Evolutionary conservation across 1,140 invertebrate genomes (phyloP).

Genomic region (Homalodisca vitripennis): DNA sequence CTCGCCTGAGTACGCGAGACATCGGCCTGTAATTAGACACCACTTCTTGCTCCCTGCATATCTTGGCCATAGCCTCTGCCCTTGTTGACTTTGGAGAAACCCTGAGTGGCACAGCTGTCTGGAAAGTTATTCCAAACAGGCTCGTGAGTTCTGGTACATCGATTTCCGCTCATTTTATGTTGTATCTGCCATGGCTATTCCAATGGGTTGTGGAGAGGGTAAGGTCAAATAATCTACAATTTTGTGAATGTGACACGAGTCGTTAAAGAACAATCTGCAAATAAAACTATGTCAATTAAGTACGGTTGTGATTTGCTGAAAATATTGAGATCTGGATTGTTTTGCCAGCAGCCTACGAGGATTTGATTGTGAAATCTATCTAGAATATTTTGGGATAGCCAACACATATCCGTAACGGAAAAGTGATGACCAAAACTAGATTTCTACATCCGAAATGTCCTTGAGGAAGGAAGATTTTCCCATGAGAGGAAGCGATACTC

Average conservation of each 20-base stretch:
- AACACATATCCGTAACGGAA: no score
- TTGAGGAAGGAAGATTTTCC: not conserved
- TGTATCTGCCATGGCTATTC: not conserved
- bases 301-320: no score
- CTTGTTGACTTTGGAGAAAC: slow-evolving; percentile 9
- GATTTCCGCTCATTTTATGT: not conserved
- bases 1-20: not conserved
- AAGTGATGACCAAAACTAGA: no score
- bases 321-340: no score
- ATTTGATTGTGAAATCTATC: no score
- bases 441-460: no score
- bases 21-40: slow-evolving; percentile 8
- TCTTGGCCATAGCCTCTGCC: not conserved
- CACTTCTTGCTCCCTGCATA: not conserved
- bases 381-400: no score
- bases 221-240: not conserved
- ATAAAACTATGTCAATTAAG: no score
- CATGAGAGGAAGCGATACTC: not conserved
- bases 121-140: not conserved
- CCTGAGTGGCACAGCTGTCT: no score
- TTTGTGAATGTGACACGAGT: not conserved
- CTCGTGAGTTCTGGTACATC: not conserved
- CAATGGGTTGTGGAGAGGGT: not conserved
- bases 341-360: no score
- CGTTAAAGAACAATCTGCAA: no score